Conservation (phyloP, 2,113 vertebrate genomes). For the Periophthalmodon schlosseri region DNA sequence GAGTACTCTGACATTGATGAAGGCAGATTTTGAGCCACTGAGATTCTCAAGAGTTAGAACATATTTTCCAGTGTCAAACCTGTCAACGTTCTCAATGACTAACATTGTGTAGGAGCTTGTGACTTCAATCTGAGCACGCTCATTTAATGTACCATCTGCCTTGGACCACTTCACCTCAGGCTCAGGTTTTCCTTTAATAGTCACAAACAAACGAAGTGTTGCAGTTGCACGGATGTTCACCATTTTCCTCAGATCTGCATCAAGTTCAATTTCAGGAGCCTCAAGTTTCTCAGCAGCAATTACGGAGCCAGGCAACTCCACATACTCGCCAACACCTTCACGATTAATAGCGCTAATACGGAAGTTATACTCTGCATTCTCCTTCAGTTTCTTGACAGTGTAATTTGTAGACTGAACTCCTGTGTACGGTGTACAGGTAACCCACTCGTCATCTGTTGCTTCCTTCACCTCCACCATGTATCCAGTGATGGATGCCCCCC, state of each 20-base stretch:
- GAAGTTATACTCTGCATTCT: slow-evolving; percentile 96
- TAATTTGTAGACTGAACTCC: slow-evolving; percentile 87
- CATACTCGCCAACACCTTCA: slow-evolving; percentile 93
- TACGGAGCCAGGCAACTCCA: slow-evolving; percentile 85
- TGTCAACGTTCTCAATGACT: slow-evolving; percentile 94
- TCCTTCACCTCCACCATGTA: slow-evolving; percentile 93
- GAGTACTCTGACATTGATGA: slow-evolving; percentile 95
- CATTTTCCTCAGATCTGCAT: slow-evolving; percentile 94
- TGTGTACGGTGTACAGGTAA: slow-evolving; percentile 83
- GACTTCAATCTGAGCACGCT: slow-evolving; percentile 91
- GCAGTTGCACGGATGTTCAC: slow-evolving; percentile 88
- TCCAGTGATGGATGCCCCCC: slow-evolving; percentile 88
- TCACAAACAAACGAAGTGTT: slow-evolving; percentile 91
- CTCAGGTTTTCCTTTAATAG: slow-evolving; percentile 95
- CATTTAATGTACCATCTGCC: slow-evolving; percentile 87
- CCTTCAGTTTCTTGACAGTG: slow-evolving; percentile 90
- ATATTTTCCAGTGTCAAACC: slow-evolving; percentile 96
- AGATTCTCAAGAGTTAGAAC: slow-evolving; percentile 93
- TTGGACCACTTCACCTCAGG: slow-evolving; percentile 98
- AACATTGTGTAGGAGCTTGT: slow-evolving; percentile 96
- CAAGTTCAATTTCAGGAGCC: slow-evolving; percentile 96
- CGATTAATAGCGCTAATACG: slow-evolving; percentile 92
- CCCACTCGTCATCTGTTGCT: slow-evolving; percentile 88
- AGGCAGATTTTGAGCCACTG: slow-evolving; percentile 93
- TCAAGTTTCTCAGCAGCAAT: slow-evolving; percentile 88